A percentile compares a stretch with the other conserved stretches of the same genome.
Conservation (phyloP, 2,797 vertebrate genomes). For the Xenops minutus region DNA sequence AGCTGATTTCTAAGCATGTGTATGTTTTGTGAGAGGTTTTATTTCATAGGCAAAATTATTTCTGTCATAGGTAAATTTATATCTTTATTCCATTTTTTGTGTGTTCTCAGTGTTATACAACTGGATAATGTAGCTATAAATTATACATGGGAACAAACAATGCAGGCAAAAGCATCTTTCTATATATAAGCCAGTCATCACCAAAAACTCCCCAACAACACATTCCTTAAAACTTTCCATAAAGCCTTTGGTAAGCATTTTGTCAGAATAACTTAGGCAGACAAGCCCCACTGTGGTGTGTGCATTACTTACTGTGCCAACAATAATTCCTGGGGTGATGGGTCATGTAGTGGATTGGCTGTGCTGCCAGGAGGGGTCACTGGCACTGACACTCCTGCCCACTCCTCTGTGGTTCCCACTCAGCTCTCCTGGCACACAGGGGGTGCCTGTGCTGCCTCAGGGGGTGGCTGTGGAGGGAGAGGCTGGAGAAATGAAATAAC, state of each 20-base stretch:
- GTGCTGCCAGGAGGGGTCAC: not conserved
- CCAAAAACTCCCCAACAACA: not conserved
- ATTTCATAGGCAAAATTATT: not conserved
- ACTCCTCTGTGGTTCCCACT: too few relatives aligned
- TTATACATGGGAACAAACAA: not conserved
- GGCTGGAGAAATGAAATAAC: too few relatives aligned
- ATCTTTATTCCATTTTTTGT: not conserved
- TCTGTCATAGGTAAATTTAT: not conserved
- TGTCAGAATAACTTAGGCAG: not conserved
- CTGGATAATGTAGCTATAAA: not conserved
- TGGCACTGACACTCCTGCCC: not conserved
- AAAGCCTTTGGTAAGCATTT: not conserved
- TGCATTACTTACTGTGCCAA: not conserved
- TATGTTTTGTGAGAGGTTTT: not conserved
- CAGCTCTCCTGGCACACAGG: too few relatives aligned
- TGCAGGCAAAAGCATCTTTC: not conserved
- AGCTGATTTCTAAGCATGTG: not conserved
- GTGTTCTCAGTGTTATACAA: not conserved
- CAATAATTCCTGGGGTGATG: constrained; percentile 13
- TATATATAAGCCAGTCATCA: not conserved
- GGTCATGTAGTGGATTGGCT: not conserved
- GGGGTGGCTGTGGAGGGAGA: too few relatives aligned
- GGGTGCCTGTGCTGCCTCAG: too few relatives aligned
- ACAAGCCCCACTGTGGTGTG: not conserved
- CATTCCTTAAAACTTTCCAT: not conserved